Base-by-base conservation (phyloP, 2,113 vertebrate genomes). In the Heliornis fulica region DNA sequence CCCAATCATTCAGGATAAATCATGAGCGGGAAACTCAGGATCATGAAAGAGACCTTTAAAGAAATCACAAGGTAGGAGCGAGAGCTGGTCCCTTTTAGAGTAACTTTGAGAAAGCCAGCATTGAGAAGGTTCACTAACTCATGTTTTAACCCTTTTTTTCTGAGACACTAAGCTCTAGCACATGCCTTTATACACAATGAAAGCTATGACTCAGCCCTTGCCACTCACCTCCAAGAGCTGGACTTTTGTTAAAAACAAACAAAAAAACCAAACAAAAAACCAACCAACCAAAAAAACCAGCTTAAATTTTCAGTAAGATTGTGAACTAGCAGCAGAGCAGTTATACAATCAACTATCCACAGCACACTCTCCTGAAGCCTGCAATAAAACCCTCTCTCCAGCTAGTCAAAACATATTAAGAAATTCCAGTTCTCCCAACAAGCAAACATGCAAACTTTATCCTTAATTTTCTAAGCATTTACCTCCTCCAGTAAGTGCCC, bases 21-120 rank as follows among this genome's bases (percentile, higher is more conserved):
- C 92, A 40, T 51, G 34, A 93, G 66, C 53, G 28, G 21, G 78
- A 89, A 80, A 25, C 8, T 91, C 93, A 66, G 41, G 41, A 66
- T 77, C 66, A 18, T 94, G 91, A 95, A 96, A 93, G 90, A 86
- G 45, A 90, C 41, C 50, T 95, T 95, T 90, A 96, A 83, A 77
- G 31, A 57, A 93, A 83, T 87, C 64, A 46, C 40, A 84, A 81
- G 69, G 46, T 59, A 78, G 56, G 31, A 92, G 19, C n/a, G 71
- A 81, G 87, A 84, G 19, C 65, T 32, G 4, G 23, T 83, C 17
- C 87, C 8, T 75, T 75, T 77, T 48, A 89, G 51, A 64, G 56
- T 10, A 81, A 46, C 29, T 71, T 81, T 36, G 45, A 20, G 64
- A 91, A 79, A 38, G 14, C 4, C 14, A 7, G 19, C 66, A 95